A percentile compares a stretch with the other conserved stretches of the same genome.
Conservation (phyloP, 1,140 invertebrate species). For the Oryzaephilus surinamensis region DNA sequence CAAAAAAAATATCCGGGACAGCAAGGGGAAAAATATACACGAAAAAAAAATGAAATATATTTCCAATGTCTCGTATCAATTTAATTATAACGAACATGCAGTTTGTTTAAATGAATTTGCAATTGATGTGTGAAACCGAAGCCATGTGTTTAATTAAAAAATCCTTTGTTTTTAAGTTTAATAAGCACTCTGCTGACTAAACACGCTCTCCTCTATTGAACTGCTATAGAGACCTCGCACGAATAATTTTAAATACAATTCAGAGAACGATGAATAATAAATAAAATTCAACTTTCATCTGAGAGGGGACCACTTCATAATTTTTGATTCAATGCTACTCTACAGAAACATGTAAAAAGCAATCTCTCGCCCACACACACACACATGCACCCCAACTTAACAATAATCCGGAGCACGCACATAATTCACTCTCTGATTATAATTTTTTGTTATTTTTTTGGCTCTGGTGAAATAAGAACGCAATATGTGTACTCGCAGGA, state of each 20-base stretch:
- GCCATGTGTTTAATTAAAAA: slow-evolving; percentile 32
- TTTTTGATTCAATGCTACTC: no score
- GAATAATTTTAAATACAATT: slow-evolving; percentile 26
- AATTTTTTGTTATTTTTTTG: no score
- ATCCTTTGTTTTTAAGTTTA: slow-evolving; percentile 33
- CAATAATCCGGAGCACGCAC: no score
- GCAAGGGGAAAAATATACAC: no score
- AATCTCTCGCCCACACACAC: no score
- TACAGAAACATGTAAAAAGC: no score
- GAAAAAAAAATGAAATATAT: slow-evolving; percentile 18
- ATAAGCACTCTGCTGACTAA: slow-evolving; percentile 28
- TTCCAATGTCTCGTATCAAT: slow-evolving; percentile 28
- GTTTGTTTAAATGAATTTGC: slow-evolving; percentile 30
- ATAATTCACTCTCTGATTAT: no score
- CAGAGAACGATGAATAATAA: slow-evolving; percentile 19
- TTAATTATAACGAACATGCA: slow-evolving; percentile 29
- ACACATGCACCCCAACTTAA: no score
- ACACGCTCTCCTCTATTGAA: slow-evolving; percentile 25
- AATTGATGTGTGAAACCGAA: slow-evolving; percentile 31
- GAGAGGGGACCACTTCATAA: slow-evolving; percentile 8
- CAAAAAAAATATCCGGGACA: no score
- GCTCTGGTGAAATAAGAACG: no score
- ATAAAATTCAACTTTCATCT: slow-evolving; percentile 13
- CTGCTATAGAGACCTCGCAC: slow-evolving; percentile 25
- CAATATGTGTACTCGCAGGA: no score